Evolutionary conservation across 1,140 invertebrate genomes (phyloP).

Genomic region (Idris sp.): DNA sequence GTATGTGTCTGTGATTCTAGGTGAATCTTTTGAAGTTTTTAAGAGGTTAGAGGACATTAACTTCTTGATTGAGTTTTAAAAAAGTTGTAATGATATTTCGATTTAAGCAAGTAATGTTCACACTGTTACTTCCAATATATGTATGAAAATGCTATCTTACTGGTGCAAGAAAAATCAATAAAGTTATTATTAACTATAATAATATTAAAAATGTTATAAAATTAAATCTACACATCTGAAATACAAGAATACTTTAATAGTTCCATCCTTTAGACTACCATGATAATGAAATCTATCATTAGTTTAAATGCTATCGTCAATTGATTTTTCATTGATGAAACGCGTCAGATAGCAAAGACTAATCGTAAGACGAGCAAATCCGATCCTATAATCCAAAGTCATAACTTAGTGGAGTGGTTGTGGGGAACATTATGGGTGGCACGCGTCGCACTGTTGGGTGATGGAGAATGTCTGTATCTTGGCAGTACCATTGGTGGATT

Average conservation of each 20-base stretch:
- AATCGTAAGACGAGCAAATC: constrained; percentile 61
- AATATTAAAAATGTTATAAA: too few relatives aligned
- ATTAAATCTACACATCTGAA: too few relatives aligned
- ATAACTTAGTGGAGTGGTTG: constrained; percentile 65
- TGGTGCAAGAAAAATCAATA: too few relatives aligned
- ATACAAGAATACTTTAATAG: too few relatives aligned
- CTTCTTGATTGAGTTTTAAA: constrained; percentile 76
- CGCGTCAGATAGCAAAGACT: constrained; percentile 49
- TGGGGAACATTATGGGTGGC: constrained; percentile 67
- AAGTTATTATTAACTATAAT: too few relatives aligned
- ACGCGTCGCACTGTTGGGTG: constrained; percentile 66
- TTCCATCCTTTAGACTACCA: too few relatives aligned
- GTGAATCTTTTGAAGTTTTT: constrained; percentile 69
- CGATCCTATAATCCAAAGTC: constrained; percentile 69
- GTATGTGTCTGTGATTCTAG: constrained; percentile 55
- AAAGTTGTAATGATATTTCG: constrained; percentile 77
- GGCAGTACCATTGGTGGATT: constrained; percentile 69
- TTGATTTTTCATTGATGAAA: constrained; percentile 50
- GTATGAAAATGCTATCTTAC: too few relatives aligned
- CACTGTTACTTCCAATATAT: constrained; percentile 24
- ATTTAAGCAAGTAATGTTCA: constrained; percentile 65
- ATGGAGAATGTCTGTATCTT: constrained; percentile 68
- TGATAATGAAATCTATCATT: too few relatives aligned
- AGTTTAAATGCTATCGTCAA: constrained; percentile 30
- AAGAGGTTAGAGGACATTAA: constrained; percentile 76